Conservation (phyloP, 37 sponge, comb jelly and placozoan species). For the Oopsacas minuta region DNA sequence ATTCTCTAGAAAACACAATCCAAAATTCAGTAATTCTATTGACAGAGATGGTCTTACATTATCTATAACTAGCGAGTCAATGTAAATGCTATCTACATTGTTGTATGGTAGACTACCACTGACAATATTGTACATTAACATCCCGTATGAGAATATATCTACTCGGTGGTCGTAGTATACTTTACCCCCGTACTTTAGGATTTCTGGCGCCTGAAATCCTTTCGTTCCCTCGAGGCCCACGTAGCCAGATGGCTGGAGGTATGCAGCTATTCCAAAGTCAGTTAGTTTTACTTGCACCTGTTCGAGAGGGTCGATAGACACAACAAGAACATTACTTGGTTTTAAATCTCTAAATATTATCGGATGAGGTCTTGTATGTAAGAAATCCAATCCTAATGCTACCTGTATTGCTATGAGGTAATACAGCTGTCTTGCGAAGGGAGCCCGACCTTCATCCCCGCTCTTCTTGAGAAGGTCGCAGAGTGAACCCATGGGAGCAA, state of each 20-base stretch:
- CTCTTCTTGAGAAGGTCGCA: slow-evolving; percentile 42
- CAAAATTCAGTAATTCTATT: slow-evolving; percentile 29
- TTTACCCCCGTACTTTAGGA: slow-evolving; percentile 48
- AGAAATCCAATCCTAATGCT: slow-evolving; percentile 57
- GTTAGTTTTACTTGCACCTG: slow-evolving; percentile 68
- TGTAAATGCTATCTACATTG: slow-evolving; percentile 28
- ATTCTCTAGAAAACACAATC: slow-evolving; percentile 40
- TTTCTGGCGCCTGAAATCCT: slow-evolving; percentile 84
- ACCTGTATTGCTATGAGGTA: slow-evolving; percentile 64
- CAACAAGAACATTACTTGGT: slow-evolving; percentile 73
- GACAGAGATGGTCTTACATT: slow-evolving; percentile 46
- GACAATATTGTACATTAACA: slow-evolving; percentile 76
- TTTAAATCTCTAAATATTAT: slow-evolving; percentile 80
- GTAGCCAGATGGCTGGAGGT: slow-evolving; percentile 47
- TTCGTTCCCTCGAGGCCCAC: slow-evolving; percentile 56
- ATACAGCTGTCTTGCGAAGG: slow-evolving; percentile 44
- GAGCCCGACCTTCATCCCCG: slow-evolving; percentile 8
- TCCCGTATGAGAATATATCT: slow-evolving; percentile 72
- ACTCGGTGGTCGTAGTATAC: slow-evolving; percentile 58
- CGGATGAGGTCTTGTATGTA: slow-evolving; percentile 40
- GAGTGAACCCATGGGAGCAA: slow-evolving; percentile 69
- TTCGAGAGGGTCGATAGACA: slow-evolving; percentile 59
- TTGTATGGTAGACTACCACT: slow-evolving; percentile 54
- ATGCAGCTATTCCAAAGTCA: slow-evolving; percentile 64
- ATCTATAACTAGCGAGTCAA: slow-evolving; percentile 35